Base-by-base conservation (phyloP, 2,797 vertebrate genomes). In the Meda fulgida region DNA sequence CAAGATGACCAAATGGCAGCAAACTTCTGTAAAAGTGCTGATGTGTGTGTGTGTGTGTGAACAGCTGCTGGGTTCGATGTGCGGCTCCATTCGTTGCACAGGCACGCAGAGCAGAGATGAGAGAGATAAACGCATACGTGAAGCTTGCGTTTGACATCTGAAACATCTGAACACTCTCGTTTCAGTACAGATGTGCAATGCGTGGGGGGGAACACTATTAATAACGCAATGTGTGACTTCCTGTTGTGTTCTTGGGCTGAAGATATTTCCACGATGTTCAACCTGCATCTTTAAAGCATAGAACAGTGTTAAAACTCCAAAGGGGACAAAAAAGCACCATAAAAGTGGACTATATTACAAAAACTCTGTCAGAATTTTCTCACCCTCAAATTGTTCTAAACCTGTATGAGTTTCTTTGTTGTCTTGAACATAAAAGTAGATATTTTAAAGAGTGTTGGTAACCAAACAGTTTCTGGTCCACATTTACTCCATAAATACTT, bases 41-140 rank as follows among this genome's bases (percentile, higher is more conserved):
- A 71, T 77, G 26, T 75, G 63, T 71, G 70, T 63, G 77, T 75
- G 13, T 81, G 46, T 55, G 67, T 60, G 80, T 78, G 11, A 66
- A 91, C 92, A 93, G 92, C 92, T 94, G 93, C 91, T 92, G 89
- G 93, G 92, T 93, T 91, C 91, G 91, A 92, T 91, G 91, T 89
- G 91, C 53, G 76, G 80, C 84, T 92, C 89, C 89, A 90, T 93
- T 93, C 6, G 36, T n/a, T 75, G 77, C 71, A 58, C 53, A 26
- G 87, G 4, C 46, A 48, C 46, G 1, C 46, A 48, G 46, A 48
- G 46, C 46, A 90, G 38, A 85, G 86, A 86, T 92, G 87, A 88
- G 79, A 91, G 87, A 91, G 87, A 91, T 89, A 91, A 92, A 90
- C 91, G 92, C 91, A 91, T 90, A 89, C 89, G 91, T 90, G 90